Percentiles rank a stretch among this genome's conserved stretches.
phyloP scores from a whole-genome alignment of 1,140 invertebrate genomes.

The Araneus ventricosus region DNA sequence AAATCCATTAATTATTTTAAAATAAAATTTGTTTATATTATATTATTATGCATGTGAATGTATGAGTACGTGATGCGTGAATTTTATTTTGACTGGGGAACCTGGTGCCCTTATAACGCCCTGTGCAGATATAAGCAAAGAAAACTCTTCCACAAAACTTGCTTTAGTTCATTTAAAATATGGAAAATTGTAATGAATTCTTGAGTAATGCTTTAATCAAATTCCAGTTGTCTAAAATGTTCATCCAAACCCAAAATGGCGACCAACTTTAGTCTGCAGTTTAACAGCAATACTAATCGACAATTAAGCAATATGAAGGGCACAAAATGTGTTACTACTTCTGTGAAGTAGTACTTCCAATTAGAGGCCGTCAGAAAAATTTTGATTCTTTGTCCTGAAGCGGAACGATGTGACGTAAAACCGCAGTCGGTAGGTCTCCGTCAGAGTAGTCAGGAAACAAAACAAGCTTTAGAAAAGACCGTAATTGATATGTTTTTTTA shows the following conservation, averaged over 20 bases:
- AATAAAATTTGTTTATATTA: too few species aligned
- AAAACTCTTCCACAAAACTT: too few species aligned
- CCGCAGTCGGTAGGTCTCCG: conserved; percentile 13
- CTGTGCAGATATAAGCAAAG: too few species aligned
- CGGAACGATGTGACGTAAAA: conserved; percentile 29
- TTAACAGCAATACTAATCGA: neutral
- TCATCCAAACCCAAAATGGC: neutral
- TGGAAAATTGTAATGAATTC: too few species aligned
- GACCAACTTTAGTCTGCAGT: neutral
- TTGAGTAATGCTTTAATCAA: too few species aligned
- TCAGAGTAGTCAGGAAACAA: neutral
- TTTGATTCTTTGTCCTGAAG: conserved; percentile 7
- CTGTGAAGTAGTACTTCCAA: conserved; percentile 7
- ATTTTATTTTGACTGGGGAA: too few species aligned
- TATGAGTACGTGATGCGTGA: too few species aligned
- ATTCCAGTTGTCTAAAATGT: too few species aligned
- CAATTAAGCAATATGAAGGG: conserved; percentile 23
- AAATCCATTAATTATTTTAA: too few species aligned
- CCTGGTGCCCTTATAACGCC: too few species aligned
- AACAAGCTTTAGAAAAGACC: neutral
- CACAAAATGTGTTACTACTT: conserved; percentile 31
- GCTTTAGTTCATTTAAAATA: too few species aligned
- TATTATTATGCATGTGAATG: too few species aligned
- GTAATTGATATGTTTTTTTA: neutral
- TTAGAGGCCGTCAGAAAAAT: conserved; percentile 21